Base-by-base conservation (phyloP, 2,888 invertebrate genomes). In the Thysanoteuthis rhombus region DNA sequence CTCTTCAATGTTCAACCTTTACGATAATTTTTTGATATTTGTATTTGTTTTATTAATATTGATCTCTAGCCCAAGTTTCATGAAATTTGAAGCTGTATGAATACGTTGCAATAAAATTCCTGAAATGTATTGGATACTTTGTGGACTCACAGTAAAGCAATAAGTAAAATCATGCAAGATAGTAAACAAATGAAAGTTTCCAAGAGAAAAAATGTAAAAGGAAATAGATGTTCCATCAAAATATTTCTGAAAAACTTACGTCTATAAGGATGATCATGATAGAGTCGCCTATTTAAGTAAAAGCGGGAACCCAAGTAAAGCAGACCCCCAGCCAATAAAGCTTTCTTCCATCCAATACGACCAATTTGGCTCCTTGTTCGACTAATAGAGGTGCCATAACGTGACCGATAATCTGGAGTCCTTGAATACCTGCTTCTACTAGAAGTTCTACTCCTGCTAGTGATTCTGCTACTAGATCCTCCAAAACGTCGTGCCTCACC, bases 291-390 rank as follows among this genome's bases (percentile, higher is more conserved):
- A 58, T 2, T 8, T 47, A 93, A 47, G 39, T 93, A 93, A 32
- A 58, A 19, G 12, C 52, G n/a, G 32, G 93, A 93, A 58, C 93
- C 93, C 28, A 93, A 16, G 22, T 93, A 93, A 1, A 93, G 36
- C 36, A 93, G 39, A 39, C 93, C 93, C n/a, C 93, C 93, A 38
- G 39, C 58, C 52, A 93, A 28, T 47, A 93, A 39, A 0, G 93
- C 47, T 28, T 93, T 45, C 38, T 93, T 93, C 93, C 93, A 93
- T n/a, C 93, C 93, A 38, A 93, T 25, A 36, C 32, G 10, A 5
- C 45, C n/a, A 28, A 93, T 93, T 47, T 58, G 45, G 36, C 38
- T 38, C 39, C 93, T 32, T 36, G 93, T 36, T 6, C 25, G 36
- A 28, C 12, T 12, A 16, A 93, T 93, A 47, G 36, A 25, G 12